Evolutionary conservation across 2,888 invertebrate genomes (phyloP).

Genomic region (Drosophila ezoana): DNA sequence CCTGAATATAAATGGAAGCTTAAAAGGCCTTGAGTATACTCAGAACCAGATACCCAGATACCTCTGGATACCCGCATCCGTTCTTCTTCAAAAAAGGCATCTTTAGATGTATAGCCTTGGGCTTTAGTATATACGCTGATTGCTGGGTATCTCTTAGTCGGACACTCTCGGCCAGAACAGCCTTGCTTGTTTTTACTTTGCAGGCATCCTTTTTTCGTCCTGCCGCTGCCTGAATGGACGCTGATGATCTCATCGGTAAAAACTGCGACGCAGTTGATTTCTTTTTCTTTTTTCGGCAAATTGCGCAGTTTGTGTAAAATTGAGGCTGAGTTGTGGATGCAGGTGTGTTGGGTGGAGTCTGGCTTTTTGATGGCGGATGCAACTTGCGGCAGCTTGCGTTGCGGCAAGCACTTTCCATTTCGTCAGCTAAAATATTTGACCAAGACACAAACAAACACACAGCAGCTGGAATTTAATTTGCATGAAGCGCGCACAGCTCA

Average conservation of each 20-base stretch:
- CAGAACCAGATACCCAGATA: too few relatives aligned
- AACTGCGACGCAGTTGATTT: constrained; percentile 57
- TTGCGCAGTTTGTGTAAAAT: constrained; percentile 43
- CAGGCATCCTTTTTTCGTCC: neutral
- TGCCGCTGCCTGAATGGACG: neutral
- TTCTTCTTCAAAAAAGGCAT: too few relatives aligned
- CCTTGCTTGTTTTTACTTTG: neutral
- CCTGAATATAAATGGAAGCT: too few relatives aligned
- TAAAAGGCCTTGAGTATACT: too few relatives aligned
- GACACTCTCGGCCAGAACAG: neutral
- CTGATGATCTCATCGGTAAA: constrained; percentile 34
- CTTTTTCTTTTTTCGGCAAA: constrained; percentile 25
- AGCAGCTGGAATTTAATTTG: constrained; percentile 71
- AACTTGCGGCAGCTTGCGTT: constrained; percentile 10
- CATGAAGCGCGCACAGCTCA: constrained; percentile 53
- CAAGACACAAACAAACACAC: constrained; percentile 27
- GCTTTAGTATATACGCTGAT: too few relatives aligned
- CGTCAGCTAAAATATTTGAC: constrained; percentile 57
- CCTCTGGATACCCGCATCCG: too few relatives aligned
- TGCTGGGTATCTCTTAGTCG: neutral
- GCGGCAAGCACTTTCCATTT: constrained; percentile 56
- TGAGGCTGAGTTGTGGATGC: constrained; percentile 28
- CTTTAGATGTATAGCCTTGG: too few relatives aligned
- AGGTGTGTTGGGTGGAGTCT: constrained; percentile 28
- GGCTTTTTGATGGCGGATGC: constrained; percentile 29